Evolutionary conservation across 2,888 invertebrate species (phyloP), one percentile per base, ranked within the genome.

Genomic region (Neelides folsomi): DNA sequence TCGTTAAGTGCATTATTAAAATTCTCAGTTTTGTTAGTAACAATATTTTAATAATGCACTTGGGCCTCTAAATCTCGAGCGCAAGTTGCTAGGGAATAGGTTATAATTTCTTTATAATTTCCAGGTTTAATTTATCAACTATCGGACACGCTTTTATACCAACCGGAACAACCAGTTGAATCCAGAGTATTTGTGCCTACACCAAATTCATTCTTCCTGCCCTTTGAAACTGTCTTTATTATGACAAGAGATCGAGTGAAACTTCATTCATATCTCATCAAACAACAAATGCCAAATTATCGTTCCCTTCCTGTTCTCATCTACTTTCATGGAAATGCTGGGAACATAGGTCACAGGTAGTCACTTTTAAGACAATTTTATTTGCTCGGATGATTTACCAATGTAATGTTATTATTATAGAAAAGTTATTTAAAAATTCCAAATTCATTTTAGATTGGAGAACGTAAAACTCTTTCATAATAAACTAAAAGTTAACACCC

Each of bases 261-360:
- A 66, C 74, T 89, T 47, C 87, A 89, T 66, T 80, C 85, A 71
- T 88, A 83, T 68, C 81, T 87, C 66, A 82, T 89, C 56, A 78
- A 81, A 65, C 88, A 88, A 69, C 73, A 79, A 1, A 76, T 76
- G 54, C 78, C 78, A 43, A 77, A 79, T 57, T 79, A 79, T 63
- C 77, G 79, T 61, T 76, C 77, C 66, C 80, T 79, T 49, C 87
- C 89, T 0, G 93, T 93, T 9, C 75, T 94, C 67, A 73, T 94
- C 47, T 92, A 86, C 72, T 81, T 94, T 60, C 94, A 95, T 75
- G 94, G 94, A 6, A 95, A 94, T 78, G 94, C 94, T 49, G 94
- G 94, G 12, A 95, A 94, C 69, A 88, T 94, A 78, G 94, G 94
- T 0, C 93, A 94, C 69, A 81, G 85, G 81, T 81, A 58, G n/a